Percentiles rank a stretch among this genome's conserved stretches.
phyloP scores from a whole-genome alignment of 2,888 invertebrate species.

The Sycophila texana region DNA sequence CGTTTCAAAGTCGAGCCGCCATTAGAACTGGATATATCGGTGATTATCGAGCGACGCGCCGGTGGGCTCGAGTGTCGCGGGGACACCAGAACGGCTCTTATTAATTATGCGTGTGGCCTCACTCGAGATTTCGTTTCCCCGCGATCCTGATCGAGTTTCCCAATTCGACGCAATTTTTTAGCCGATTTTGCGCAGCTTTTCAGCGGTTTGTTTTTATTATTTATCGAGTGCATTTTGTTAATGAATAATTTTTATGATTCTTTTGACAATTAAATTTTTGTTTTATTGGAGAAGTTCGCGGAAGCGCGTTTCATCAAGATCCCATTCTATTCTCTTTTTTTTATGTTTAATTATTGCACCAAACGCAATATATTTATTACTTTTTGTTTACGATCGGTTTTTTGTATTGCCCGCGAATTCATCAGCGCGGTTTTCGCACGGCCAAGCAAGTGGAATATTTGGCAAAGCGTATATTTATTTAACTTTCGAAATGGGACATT shows the following conservation, averaged over 20 bases:
- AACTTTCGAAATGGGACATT: not conserved
- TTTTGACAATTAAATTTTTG: not conserved
- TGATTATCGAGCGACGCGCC: slow-evolving; percentile 25
- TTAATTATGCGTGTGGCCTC: slow-evolving; percentile 34
- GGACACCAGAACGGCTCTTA: slow-evolving; percentile 17
- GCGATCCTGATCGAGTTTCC: not conserved
- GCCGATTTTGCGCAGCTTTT: no score
- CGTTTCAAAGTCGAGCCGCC: slow-evolving; percentile 35
- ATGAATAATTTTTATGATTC: slow-evolving; percentile 18
- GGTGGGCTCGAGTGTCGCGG: slow-evolving; percentile 20
- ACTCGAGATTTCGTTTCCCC: not conserved
- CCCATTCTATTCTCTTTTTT: slow-evolving; percentile 25
- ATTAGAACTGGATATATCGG: slow-evolving; percentile 41
- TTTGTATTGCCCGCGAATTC: not conserved
- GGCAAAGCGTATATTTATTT: not conserved
- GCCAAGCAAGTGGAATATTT: not conserved
- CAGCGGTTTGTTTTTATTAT: no score
- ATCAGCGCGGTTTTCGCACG: not conserved
- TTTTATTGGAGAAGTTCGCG: not conserved
- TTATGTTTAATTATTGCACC: not conserved
- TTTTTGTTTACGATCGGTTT: slow-evolving; percentile 19
- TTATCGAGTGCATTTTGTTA: slow-evolving; percentile 16
- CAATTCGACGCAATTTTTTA: not conserved
- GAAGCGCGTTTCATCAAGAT: not conserved
- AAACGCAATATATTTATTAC: slow-evolving; percentile 20